Conservation (phyloP, 2,797 vertebrate genomes). For the Heliangelus exortis region DNA sequence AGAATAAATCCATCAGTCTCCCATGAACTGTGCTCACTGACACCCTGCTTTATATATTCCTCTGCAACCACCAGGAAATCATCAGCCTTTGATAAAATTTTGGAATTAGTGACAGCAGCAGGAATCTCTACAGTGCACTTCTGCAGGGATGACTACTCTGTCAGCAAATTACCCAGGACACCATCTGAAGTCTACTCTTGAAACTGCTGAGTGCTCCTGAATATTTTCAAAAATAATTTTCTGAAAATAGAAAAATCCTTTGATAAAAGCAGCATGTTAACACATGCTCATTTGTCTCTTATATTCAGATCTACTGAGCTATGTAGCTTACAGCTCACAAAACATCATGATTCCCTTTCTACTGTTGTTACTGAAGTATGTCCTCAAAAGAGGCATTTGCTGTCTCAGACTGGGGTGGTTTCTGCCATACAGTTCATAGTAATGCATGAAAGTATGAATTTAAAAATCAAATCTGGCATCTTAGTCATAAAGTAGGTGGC, state of each 20-base stretch:
- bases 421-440: not conserved
- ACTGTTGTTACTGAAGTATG: not conserved
- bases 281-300: not conserved
- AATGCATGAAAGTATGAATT: not conserved
- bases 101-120: not conserved
- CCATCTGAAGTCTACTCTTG: not conserved
- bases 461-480: not conserved
- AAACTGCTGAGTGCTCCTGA: not conserved
- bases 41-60: not conserved
- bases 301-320: not conserved
- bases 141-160: not conserved
- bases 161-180: not conserved
- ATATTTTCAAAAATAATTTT: slow-evolving; percentile 10
- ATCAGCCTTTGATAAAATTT: slow-evolving; percentile 9
- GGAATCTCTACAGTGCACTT: not conserved
- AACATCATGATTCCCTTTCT: not conserved
- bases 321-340: not conserved
- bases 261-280: slow-evolving; percentile 31
- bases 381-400: not conserved
- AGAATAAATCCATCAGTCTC: slow-evolving; percentile 18
- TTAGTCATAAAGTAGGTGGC: not conserved
- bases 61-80: not conserved
- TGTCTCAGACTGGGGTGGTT: not conserved
- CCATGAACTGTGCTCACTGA: not conserved
- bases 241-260: slow-evolving; percentile 28